These are phyloP conservation scores for Crax fasciolata DNA, from an alignment of 2,797 vertebrate species.

Conservation along the genomic window DNA sequence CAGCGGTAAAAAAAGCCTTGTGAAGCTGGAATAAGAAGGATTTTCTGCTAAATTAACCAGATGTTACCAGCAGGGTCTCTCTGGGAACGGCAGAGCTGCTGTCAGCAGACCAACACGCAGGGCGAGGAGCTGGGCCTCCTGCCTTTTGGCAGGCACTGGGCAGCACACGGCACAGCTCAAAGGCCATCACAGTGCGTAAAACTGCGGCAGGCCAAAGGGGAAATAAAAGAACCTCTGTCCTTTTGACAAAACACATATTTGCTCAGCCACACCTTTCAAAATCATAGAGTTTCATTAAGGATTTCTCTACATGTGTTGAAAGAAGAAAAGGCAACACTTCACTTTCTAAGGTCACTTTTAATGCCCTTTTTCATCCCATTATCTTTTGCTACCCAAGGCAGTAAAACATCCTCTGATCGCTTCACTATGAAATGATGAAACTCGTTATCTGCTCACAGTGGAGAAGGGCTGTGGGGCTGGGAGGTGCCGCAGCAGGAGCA, in stretches of 20 bases:
- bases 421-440: neutral
- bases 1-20: neutral
- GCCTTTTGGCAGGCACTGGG: accelerated
- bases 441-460: neutral
- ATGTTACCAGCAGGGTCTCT: neutral
- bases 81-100: neutral
- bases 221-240: neutral
- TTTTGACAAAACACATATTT: neutral
- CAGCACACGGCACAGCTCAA: neutral
- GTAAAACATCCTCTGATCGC: neutral
- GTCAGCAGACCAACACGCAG: neutral
- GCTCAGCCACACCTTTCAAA: neutral
- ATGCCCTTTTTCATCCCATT: neutral
- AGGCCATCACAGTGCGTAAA: neutral
- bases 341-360: neutral
- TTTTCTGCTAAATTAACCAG: neutral
- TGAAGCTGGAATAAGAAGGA: neutral
- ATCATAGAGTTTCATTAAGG: neutral
- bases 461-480: neutral
- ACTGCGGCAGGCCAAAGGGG: slow-evolving; percentile 3
- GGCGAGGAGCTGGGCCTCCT: neutral
- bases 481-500: neutral
- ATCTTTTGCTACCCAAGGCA: neutral
- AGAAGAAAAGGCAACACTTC: neutral
- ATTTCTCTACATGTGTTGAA: neutral